Evolutionary conservation across 23 tunicate genomes (phyloP).

Genomic region (Halocynthia aurantium): DNA sequence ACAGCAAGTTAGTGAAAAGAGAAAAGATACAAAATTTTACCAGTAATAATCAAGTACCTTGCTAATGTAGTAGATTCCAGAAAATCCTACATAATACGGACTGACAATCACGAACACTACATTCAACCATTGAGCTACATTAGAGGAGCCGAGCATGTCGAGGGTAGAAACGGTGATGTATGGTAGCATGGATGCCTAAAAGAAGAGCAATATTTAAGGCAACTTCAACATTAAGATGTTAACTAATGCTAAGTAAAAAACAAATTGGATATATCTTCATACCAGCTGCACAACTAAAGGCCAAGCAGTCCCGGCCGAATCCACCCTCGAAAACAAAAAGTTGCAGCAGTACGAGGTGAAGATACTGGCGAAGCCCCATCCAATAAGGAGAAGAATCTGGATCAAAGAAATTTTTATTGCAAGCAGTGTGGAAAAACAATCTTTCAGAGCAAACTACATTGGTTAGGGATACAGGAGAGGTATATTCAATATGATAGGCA

Average conservation of each 20-base stretch:
- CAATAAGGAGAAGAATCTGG: constrained; percentile 69
- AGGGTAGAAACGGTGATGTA: constrained; percentile 61
- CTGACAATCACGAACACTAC: constrained; percentile 44
- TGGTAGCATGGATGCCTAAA: constrained; percentile 46
- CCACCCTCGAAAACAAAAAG: constrained; percentile 48
- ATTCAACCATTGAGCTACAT: constrained; percentile 40
- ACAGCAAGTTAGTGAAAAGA: no score
- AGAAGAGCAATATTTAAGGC: neutral
- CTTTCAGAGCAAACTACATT: no score
- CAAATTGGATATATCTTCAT: neutral
- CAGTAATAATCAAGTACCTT: constrained; percentile 30
- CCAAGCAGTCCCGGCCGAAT: constrained; percentile 54
- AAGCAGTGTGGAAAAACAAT: no score
- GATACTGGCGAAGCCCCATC: constrained; percentile 67
- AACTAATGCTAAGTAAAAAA: neutral
- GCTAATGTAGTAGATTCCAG: constrained; percentile 70
- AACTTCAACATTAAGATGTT: neutral
- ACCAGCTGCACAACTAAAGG: constrained; percentile 60
- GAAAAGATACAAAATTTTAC: neutral
- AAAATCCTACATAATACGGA: constrained; percentile 72
- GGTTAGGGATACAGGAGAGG: no score
- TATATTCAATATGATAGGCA: no score
- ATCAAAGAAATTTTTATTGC: neutral
- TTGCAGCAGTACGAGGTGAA: constrained; percentile 65
- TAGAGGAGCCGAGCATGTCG: constrained; percentile 48